phyloP scores from a whole-genome alignment of 2,888 invertebrate genomes.

The Spodoptera exigua region DNA sequence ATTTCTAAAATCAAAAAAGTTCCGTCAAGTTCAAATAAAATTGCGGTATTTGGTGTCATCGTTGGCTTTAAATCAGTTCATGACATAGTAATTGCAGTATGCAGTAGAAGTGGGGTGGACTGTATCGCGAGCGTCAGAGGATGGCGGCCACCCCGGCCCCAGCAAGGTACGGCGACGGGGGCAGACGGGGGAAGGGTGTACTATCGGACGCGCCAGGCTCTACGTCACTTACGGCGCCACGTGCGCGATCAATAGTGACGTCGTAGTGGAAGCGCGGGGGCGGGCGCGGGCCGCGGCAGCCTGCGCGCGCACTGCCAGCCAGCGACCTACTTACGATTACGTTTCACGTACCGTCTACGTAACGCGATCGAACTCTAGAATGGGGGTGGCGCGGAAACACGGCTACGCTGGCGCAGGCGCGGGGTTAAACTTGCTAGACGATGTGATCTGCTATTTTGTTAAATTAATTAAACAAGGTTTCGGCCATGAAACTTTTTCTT shows the following conservation, averaged over 20 bases:
- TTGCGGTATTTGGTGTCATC: conserved; percentile 39
- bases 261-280: conserved; percentile 67
- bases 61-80: conserved; percentile 45
- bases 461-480: conserved; percentile 39
- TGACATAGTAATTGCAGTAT: conserved; percentile 59
- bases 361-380: conserved; percentile 79
- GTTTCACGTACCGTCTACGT: conserved; percentile 87
- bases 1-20: conserved; percentile 25
- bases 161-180: conserved; percentile 52
- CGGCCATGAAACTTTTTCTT: conserved; percentile 38
- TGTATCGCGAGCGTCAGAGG: conserved; percentile 36
- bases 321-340: conserved; percentile 86
- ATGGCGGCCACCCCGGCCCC: conserved; percentile 12
- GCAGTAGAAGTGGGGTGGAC: conserved; percentile 61
- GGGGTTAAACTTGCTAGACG: conserved; percentile 51
- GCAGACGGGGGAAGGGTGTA: conserved; percentile 69
- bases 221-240: conserved; percentile 88
- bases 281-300: conserved; percentile 48
- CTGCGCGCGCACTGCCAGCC: conserved; percentile 81
- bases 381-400: conserved; percentile 63
- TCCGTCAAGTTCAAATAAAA: conserved; percentile 22
- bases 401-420: conserved; percentile 65
- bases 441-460: conserved; percentile 44
- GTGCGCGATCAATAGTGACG: conserved; percentile 89
- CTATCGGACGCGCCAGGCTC: conserved; percentile 77